Evolutionary conservation across 2,113 vertebrate genomes (phyloP), one percentile per base, ranked within the genome.

Genomic region (Thryonomys swinderianus): DNA sequence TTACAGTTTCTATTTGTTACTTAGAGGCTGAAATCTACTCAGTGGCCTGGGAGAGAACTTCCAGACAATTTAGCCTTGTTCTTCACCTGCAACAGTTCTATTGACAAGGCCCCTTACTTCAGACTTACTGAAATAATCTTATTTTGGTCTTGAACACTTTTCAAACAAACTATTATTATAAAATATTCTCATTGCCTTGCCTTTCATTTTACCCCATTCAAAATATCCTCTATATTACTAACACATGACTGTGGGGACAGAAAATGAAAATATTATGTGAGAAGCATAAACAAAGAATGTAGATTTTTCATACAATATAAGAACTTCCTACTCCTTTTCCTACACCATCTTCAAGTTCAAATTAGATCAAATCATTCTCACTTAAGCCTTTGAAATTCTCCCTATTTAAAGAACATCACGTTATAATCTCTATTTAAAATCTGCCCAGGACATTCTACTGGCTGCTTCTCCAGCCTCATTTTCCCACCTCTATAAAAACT

Each of bases 241-340:
- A 57, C 32, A 71, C 20, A 17, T 79, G 20, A 48, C 23, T 61
- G 2, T 66, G 53, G 37, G 7, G 23, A 53, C 1, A 5, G 13
- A 79, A 73, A 42, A 67, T 2, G 7, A 8, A 20, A 73, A 57
- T 20, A 37, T 59, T 66, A 85, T 69, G 11, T 30, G 61, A 51
- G n/a, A 37, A 66, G 7, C 40, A 27, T 6, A 8, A 6, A 57
- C 1, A 21, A 21, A 42, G 30, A 62, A 34, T 0, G 3, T 18
- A 53, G 25, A 32, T 1, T 48, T 84, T 45, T 91, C 74, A 37
- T 6, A 71, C 0, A 51, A 27, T 53, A 16, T 51, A 64, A 85
- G 32, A 85, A 48, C 34, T 37, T 57, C 27, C 20, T 55, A 51
- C 40, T 81, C 16, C 18, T 10, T 85, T 48, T 80, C 73, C 21